These are phyloP conservation scores for Cotesia typhae DNA, from an alignment of 1,140 invertebrate species.

Conservation along the genomic window DNA sequence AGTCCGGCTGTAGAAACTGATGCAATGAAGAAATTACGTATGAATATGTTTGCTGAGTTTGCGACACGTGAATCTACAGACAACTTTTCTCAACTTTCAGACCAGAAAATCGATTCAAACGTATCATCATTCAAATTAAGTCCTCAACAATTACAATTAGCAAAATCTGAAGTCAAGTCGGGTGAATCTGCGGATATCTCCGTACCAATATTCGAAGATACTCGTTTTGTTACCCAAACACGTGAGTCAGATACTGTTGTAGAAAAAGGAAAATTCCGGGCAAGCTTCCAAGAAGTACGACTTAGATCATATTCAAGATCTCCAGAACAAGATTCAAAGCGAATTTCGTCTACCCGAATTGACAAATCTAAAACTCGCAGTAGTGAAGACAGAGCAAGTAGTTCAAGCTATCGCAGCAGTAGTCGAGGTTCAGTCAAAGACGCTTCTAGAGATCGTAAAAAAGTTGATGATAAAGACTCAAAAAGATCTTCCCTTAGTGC, in stretches of 20 bases:
- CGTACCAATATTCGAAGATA: not conserved
- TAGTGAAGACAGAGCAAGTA: constrained; percentile 42
- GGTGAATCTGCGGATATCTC: constrained; percentile 14
- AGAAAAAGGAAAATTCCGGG: constrained; percentile 6
- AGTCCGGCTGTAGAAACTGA: constrained; percentile 25
- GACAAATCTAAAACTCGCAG: constrained; percentile 35
- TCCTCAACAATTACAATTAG: constrained; percentile 55
- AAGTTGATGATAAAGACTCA: constrained; percentile 38
- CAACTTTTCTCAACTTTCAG: constrained; percentile 14
- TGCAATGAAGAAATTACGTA: constrained; percentile 32
- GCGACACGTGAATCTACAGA: constrained; percentile 19
- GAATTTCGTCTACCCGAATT: constrained; percentile 36
- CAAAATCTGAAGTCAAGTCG: constrained; percentile 27
- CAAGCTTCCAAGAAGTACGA: not conserved
- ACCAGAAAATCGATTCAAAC: constrained; percentile 30
- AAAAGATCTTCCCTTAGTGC: constrained; percentile 41
- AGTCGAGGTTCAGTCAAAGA: constrained; percentile 42
- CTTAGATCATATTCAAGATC: constrained; percentile 15
- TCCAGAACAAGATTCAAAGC: not conserved
- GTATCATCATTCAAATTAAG: constrained; percentile 53
- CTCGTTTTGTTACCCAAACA: not conserved
- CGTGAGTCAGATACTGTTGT: not conserved
- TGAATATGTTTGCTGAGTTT: constrained; percentile 49
- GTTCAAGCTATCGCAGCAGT: constrained; percentile 43
- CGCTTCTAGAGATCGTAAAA: constrained; percentile 47